Evolutionary conservation across 2,888 invertebrate species (phyloP).

Genomic region (Xylocampa areola): DNA sequence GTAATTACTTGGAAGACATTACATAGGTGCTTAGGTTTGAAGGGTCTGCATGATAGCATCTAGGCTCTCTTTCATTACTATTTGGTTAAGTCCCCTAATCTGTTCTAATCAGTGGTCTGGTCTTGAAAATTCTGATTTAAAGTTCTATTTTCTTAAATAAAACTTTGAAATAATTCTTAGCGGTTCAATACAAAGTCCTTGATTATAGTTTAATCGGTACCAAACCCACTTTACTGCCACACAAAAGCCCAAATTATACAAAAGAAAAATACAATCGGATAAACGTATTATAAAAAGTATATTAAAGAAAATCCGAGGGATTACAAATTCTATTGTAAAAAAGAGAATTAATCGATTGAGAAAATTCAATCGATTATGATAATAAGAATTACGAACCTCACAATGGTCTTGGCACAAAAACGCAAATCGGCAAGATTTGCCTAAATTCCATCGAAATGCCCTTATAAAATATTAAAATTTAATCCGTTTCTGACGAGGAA

Average conservation of each 20-base stretch:
- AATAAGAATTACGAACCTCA: constrained; percentile 37
- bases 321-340: constrained; percentile 35
- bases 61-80: constrained; percentile 5
- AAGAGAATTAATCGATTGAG: constrained; percentile 36
- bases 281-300: constrained; percentile 33
- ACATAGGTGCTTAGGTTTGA: constrained; percentile 14
- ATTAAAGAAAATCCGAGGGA: constrained; percentile 31
- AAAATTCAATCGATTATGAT: constrained; percentile 47
- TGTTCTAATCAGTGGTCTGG: neutral
- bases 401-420: constrained; percentile 22
- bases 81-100: neutral
- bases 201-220: neutral
- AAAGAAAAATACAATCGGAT: constrained; percentile 43
- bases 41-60: constrained; percentile 12
- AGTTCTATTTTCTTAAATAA: too few relatives aligned
- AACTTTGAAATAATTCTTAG: neutral
- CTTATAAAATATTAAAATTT: constrained; percentile 22
- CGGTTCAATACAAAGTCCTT: neutral
- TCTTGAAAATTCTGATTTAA: neutral
- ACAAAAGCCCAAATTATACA: constrained; percentile 33
- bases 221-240: constrained; percentile 4
- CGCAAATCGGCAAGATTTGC: constrained; percentile 14
- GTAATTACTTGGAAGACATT: constrained; percentile 49
- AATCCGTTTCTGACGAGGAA: constrained; percentile 12
- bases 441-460: constrained; percentile 13